Evolutionary conservation across 2,113 vertebrate species (phyloP).

Genomic region (Amazona guildingii): DNA sequence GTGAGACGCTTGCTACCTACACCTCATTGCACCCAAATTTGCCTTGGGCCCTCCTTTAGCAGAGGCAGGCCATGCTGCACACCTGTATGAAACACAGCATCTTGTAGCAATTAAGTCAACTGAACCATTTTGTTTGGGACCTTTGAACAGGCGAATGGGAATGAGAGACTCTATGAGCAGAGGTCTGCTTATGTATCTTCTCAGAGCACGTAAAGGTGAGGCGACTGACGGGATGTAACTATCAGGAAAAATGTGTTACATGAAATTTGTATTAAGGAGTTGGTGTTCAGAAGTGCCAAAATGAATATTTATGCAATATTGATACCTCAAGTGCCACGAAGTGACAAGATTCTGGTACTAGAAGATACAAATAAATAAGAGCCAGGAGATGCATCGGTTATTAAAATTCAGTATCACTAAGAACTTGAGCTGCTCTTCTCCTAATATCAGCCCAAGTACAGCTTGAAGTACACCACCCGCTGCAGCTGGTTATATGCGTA

Average conservation of each 20-base stretch:
- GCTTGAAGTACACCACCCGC: neutral
- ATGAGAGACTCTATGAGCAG: neutral
- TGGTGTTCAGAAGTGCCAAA: conserved; percentile 11
- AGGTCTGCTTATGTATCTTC: neutral
- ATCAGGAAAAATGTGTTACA: neutral
- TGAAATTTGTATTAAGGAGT: neutral
- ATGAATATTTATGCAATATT: conserved; percentile 21
- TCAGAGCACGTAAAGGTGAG: neutral
- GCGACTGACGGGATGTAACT: neutral
- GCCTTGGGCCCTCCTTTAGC: neutral
- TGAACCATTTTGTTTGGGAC: neutral
- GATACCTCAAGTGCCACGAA: neutral
- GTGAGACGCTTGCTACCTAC: neutral
- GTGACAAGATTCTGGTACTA: neutral
- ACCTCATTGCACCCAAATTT: neutral
- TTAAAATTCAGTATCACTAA: neutral
- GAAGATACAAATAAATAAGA: conserved; percentile 21
- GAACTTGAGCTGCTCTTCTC: neutral
- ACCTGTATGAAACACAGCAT: neutral
- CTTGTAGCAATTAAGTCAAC: neutral
- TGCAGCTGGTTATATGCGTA: neutral
- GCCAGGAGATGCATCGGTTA: neutral
- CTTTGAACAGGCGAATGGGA: fast-evolving
- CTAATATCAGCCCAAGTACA: neutral
- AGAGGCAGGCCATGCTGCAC: neutral